These are phyloP conservation scores for Sciurus niger DNA, from an alignment of 2,113 vertebrate genomes.

Conservation along the genomic window DNA sequence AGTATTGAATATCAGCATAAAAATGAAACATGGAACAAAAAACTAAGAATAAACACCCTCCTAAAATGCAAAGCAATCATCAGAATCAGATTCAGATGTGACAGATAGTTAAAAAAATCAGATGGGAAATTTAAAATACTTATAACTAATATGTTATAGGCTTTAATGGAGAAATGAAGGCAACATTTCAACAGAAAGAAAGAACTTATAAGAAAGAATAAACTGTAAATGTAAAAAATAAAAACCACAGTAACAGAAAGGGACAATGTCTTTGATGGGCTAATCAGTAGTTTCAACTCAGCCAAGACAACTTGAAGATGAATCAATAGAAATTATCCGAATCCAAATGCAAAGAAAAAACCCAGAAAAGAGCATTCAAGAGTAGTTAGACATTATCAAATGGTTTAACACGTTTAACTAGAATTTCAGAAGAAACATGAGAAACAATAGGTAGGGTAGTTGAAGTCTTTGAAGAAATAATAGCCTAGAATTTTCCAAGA, in stretches of 20 bases:
- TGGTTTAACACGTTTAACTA: background rate
- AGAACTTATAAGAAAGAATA: background rate
- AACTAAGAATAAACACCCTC: background rate
- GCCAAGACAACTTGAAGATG: background rate
- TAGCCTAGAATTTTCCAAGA: background rate
- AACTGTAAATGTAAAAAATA: background rate
- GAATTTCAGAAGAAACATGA: background rate
- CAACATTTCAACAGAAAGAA: background rate
- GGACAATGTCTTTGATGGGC: background rate
- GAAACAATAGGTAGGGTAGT: background rate
- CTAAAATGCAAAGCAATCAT: background rate
- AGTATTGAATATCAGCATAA: background rate
- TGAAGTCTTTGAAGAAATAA: conserved; percentile 22
- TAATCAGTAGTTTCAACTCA: background rate
- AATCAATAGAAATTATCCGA: background rate
- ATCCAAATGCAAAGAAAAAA: background rate
- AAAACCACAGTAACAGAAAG: background rate
- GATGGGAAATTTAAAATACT: background rate
- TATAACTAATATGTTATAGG: background rate
- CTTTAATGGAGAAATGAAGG: background rate
- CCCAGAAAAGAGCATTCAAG: background rate
- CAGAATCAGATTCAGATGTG: background rate
- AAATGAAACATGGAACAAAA: background rate
- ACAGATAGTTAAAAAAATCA: background rate
- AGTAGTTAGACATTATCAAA: background rate